Conservation (phyloP, 2,797 vertebrate genomes). For the Thalassophryne amazonica region DNA sequence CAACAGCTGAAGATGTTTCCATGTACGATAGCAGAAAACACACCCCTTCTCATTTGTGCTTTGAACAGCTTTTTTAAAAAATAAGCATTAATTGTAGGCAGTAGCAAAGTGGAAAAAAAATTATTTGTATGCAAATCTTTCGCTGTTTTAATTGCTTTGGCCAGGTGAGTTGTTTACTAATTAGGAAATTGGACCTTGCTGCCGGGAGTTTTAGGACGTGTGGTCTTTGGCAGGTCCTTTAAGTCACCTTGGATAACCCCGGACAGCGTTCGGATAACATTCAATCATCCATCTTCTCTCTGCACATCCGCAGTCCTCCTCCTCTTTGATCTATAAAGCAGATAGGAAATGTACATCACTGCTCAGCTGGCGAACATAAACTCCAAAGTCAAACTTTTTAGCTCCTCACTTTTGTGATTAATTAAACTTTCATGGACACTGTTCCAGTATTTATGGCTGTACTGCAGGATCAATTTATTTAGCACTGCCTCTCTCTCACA, state of each 20-base stretch:
- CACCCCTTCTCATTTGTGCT: neutral
- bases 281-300: constrained; percentile 23
- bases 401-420: constrained; percentile 8
- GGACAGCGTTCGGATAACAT: constrained; percentile 6
- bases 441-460: constrained; percentile 1
- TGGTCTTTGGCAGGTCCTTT: neutral
- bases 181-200: constrained; percentile 6
- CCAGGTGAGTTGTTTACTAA: constrained; percentile 4
- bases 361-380: constrained; percentile 15
- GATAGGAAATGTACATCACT: constrained; percentile 10
- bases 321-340: constrained; percentile 9
- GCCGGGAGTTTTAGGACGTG: constrained; percentile 20
- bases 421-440: neutral
- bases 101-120: neutral
- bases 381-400: constrained; percentile 12
- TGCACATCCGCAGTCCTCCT: constrained; percentile 6
- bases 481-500: neutral
- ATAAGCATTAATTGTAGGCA: neutral
- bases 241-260: constrained; percentile 24
- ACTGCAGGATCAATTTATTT: neutral
- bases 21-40: neutral
- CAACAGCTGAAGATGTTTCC: neutral
- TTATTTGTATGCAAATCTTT: neutral
- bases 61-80: neutral
- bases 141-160: neutral